A percentile compares a stretch with the other conserved stretches of the same genome.
Evolutionary conservation across 92 coral and sea anemone species (phyloP).

Genomic region (Galaxea fascicularis): DNA sequence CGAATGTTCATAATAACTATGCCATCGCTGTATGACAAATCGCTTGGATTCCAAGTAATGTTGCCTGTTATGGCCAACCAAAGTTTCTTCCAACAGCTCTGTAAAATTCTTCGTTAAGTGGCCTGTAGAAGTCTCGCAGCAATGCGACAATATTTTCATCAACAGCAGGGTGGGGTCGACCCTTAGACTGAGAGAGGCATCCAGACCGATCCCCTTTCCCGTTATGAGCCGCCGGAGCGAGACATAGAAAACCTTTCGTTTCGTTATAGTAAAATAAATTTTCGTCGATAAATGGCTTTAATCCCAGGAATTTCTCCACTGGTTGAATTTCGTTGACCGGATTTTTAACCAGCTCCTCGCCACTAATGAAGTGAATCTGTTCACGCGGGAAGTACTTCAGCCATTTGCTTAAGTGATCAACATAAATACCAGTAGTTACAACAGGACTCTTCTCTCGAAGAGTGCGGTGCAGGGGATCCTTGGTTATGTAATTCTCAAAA

Average conservation of each 20-base stretch:
- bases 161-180: conserved; percentile 62
- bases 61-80: too few relatives aligned
- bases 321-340: conserved; percentile 56
- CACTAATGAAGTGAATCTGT: conserved; percentile 71
- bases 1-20: too few relatives aligned
- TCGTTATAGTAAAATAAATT: conserved; percentile 58
- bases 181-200: conserved; percentile 63
- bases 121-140: conserved; percentile 62
- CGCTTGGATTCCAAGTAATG: too few relatives aligned
- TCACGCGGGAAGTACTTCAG: conserved; percentile 58
- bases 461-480: conserved; percentile 43
- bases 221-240: not conserved
- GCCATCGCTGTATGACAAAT: too few relatives aligned
- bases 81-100: conserved; percentile 50
- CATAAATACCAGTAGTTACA: conserved; percentile 59
- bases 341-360: conserved; percentile 59
- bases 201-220: conserved; percentile 6
- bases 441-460: conserved; percentile 31
- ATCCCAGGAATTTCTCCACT: conserved; percentile 55
- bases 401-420: conserved; percentile 61
- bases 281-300: conserved; percentile 52
- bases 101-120: conserved; percentile 58
- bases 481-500: conserved; percentile 83
- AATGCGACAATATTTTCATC: conserved; percentile 42
- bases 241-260: conserved; percentile 71